Evolutionary conservation across 2,888 invertebrate genomes (phyloP), one percentile per base, ranked within the genome.

Genomic region (Entomobrya multifasciata): DNA sequence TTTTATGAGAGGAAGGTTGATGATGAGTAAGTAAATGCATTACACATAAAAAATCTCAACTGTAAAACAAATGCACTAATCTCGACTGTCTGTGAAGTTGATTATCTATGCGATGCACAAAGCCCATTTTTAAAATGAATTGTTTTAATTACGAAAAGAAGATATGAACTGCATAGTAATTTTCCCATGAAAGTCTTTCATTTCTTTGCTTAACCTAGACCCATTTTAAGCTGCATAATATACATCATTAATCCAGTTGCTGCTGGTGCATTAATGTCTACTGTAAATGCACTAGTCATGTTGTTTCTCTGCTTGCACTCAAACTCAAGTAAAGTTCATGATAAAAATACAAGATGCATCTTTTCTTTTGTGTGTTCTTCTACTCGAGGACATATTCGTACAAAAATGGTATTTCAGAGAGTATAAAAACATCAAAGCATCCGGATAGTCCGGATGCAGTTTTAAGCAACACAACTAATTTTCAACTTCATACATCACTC

Each of bases 121-220:
- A 78, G 62, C 17, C 44, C 65, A 52, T 65, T 79, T 77, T 80
- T 65, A 11, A 62, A 49, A 30, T 47, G 65, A 47, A 67, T 80
- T 80, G 80, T 80, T 67, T 65, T 67, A 80, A 80, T 80, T 80
- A 80, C 52, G 65, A 62, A 41, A 47, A 76, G 6, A 57, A 30
- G 41, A 30, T n/a, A 36, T n/a, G 36, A n/a, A n/a, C n/a, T n/a
- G n/a, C n/a, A n/a, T n/a, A 65, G 65, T 36, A 65, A 65, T 65
- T 65, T 65, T 65, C 36, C n/a, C n/a, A 36, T 36, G 17, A 30
- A 65, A 36, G 65, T 6, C 20, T 72, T n/a, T n/a, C 65, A 30
- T 36, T 36, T 65, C 36, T 36, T 22, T 17, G n/a, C 15, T 65
- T 65, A 65, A 65, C 65, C 65, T 65, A 36, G 36, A 65, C 36